Percentiles rank a stretch among this genome's conserved stretches.
Evolutionary conservation across 2,113 vertebrate species (phyloP).

Genomic region (Phocoena sinus): DNA sequence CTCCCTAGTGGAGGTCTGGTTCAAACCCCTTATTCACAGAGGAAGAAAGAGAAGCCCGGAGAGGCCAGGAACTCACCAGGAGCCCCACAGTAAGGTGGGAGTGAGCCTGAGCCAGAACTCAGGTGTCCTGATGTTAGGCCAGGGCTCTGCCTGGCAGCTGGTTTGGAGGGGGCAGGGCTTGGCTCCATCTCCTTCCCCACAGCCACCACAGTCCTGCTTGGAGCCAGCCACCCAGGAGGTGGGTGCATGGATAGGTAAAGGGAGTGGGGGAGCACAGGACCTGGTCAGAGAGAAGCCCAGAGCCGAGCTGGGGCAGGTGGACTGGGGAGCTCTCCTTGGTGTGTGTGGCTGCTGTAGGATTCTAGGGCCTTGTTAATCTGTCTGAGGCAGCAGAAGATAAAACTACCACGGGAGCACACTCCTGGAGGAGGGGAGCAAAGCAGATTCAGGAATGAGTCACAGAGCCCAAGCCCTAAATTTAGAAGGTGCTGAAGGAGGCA

Average conservation of each 20-base stretch:
- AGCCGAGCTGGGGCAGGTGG: background rate
- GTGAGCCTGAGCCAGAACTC: background rate
- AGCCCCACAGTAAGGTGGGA: background rate
- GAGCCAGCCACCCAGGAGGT: background rate
- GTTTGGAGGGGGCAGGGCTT: background rate
- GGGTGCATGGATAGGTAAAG: background rate
- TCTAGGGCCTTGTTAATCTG: slow-evolving; percentile 15
- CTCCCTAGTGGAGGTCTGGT: background rate
- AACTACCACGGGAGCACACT: slow-evolving; percentile 68
- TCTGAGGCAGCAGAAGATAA: slow-evolving; percentile 57
- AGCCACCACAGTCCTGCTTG: background rate
- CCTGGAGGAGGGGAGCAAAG: slow-evolving; percentile 59
- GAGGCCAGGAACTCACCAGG: background rate
- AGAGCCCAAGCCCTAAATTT: slow-evolving; percentile 67
- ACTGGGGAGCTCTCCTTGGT: background rate
- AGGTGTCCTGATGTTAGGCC: background rate
- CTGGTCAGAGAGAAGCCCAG: background rate
- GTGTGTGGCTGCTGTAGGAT: background rate
- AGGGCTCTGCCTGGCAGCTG: background rate
- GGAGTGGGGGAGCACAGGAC: background rate
- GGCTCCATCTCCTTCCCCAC: background rate
- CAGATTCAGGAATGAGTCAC: slow-evolving; percentile 69
- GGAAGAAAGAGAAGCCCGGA: background rate
- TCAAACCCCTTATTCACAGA: slow-evolving; percentile 8
- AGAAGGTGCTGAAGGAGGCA: slow-evolving; percentile 69